Base-by-base conservation (phyloP, 30 jellyfish, hydroid and myxozoan genomes). In the Mastigias papua region DNA sequence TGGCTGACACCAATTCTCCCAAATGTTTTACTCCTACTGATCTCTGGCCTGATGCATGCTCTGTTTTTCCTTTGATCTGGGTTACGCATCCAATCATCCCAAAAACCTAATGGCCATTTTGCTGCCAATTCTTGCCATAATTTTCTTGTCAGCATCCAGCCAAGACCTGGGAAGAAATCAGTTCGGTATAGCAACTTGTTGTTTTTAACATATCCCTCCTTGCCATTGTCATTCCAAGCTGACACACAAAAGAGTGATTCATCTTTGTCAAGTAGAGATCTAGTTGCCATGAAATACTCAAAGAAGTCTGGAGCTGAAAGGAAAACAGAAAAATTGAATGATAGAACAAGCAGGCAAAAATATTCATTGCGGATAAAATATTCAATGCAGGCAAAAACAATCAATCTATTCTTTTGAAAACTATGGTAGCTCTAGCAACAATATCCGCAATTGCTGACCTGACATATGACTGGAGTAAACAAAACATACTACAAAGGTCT, bases 191-290 rank as follows among this genome's bases (percentile, higher is more conserved):
- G 74, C 33, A 75, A 65, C 57, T 87, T 89, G 30, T 79, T 71
- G 87, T 71, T 95, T 66, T 76, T 80, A 26, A 96, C 95, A 73
- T 64, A 80, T 25, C 97, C 99, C 48, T 81, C 89, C 69, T 91
- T 96, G 26, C 99, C 99, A 87, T 96, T 96, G 65, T 96, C 99
- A 46, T 96, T 96, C 99, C 99, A 96, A 21, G 98, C 99, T n/a
- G 99, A 96, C 23, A 96, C 70, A 74, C 99, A 96, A 78, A 60
- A 96, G n/a, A 96, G 35, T 22, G 97, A 68, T n/a, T 87, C 74
- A 78, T 96, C 99, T 70, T 19, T 37, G 54, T 96, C 99, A 42
- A 96, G 86, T 2, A 96, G 80, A 34, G 97, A 96, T 34, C 99
- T 92, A 10, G 98, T 87, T 48, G 99, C 98, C 69, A 96, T 76